Conservation (phyloP, 2,888 invertebrate species). For the Drosophila vallismaia region DNA sequence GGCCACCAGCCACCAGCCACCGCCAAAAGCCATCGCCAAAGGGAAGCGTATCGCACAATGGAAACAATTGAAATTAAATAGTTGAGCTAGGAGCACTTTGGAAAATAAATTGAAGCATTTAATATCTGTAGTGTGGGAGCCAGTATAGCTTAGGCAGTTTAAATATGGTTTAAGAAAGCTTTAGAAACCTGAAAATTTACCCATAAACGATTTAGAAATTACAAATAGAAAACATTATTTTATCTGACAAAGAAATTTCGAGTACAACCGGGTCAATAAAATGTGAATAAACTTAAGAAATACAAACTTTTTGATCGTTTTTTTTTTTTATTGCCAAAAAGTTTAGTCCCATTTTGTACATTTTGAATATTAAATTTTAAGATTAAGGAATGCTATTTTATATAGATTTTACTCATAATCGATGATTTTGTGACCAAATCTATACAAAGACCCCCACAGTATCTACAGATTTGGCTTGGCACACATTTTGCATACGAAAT, state of each 20-base stretch:
- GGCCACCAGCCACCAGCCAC: slow-evolving; percentile 52
- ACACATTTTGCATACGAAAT: slow-evolving; percentile 77
- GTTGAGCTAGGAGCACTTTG: not conserved
- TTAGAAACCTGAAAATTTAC: too few relatives aligned
- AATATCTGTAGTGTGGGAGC: not conserved
- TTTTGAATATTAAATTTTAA: too few relatives aligned
- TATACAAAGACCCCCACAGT: slow-evolving; percentile 14
- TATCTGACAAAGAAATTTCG: too few relatives aligned
- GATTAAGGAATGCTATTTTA: too few relatives aligned
- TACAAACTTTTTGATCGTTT: too few relatives aligned
- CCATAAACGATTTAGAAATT: too few relatives aligned
- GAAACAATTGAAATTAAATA: slow-evolving; percentile 16
- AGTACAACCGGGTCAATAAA: not conserved
- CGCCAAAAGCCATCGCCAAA: slow-evolving; percentile 14
- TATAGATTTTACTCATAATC: not conserved
- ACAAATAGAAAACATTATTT: too few relatives aligned
- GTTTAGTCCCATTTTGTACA: too few relatives aligned
- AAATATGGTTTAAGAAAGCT: not conserved
- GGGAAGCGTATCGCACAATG: slow-evolving; percentile 35
- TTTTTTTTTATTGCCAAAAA: too few relatives aligned
- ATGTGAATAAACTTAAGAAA: not conserved
- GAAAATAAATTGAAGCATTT: not conserved
- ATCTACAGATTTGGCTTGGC: slow-evolving; percentile 54
- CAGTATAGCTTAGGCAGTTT: not conserved
- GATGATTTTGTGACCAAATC: slow-evolving; percentile 1